Evolutionary conservation across 2,113 vertebrate genomes (phyloP).

Genomic region (Mungos mungo): DNA sequence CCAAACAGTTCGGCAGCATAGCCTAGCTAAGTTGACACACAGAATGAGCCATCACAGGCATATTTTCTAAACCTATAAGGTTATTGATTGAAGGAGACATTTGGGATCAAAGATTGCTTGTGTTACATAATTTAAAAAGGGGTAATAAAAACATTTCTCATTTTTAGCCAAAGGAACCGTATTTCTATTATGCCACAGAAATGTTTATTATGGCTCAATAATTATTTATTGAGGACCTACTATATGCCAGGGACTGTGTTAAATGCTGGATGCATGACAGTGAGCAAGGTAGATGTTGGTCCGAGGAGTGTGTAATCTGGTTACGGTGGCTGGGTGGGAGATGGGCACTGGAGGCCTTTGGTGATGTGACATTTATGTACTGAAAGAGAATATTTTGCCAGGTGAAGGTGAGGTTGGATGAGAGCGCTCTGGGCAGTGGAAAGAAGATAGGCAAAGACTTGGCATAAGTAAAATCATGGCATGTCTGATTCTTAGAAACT

Average conservation of each 20-base stretch:
- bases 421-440: background rate
- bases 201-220: background rate
- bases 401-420: no score
- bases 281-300: background rate
- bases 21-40: background rate
- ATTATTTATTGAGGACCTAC: background rate
- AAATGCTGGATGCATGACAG: background rate
- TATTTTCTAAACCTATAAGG: background rate
- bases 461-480: background rate
- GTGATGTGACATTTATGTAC: background rate
- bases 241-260: background rate
- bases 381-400: background rate
- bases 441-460: background rate
- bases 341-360: background rate
- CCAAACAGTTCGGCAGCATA: background rate
- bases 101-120: background rate
- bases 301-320: background rate
- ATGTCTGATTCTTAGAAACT: background rate
- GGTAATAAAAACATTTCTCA: background rate
- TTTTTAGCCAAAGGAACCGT: background rate
- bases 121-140: background rate
- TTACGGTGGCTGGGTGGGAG: background rate
- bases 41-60: background rate
- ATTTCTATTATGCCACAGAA: background rate
- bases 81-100: background rate